Percentiles rank a stretch among this genome's conserved stretches.
Evolutionary conservation across 37 sponge, comb jelly and placozoan species (phyloP).

Genomic region (Theonella swinhoei): DNA sequence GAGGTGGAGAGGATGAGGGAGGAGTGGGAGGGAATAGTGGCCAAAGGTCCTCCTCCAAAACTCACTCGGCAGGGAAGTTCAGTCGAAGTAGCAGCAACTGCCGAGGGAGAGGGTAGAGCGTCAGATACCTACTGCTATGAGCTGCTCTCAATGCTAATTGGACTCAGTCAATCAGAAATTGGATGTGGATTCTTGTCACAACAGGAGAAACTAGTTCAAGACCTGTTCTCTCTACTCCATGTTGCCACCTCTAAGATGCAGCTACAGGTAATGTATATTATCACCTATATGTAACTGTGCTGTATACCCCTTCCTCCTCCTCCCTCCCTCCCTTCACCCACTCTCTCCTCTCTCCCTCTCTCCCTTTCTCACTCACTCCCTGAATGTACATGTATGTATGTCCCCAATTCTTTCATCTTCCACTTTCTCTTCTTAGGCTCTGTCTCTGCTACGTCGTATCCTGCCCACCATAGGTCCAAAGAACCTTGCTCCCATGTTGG

Average conservation of each 20-base stretch:
- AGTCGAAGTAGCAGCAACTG: neutral
- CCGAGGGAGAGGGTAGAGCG: constrained; percentile 1
- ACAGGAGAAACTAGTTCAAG: constrained; percentile 78
- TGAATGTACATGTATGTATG: neutral
- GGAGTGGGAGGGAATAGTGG: constrained; percentile 57
- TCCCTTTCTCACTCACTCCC: no score
- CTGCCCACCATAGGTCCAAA: constrained; percentile 83
- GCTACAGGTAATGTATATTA: constrained; percentile 61
- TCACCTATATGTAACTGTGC: neutral
- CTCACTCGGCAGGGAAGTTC: constrained; percentile 24
- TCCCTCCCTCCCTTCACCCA: neutral
- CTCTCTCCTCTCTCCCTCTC: neutral
- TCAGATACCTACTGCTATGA: constrained; percentile 91
- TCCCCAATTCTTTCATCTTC: neutral
- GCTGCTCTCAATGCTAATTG: constrained; percentile 91
- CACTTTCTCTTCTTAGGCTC: constrained; percentile 33
- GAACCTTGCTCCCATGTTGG: constrained; percentile 77
- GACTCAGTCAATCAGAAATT: constrained; percentile 82
- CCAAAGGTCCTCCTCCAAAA: constrained; percentile 53
- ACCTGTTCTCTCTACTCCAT: constrained; percentile 89
- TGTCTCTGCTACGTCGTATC: constrained; percentile 78
- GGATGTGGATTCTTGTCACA: constrained; percentile 84
- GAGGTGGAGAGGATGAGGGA: constrained; percentile 81
- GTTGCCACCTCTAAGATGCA: constrained; percentile 83
- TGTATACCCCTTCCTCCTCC: neutral